phyloP scores from a whole-genome alignment of 2,113 vertebrate species.

The Planiliza haematocheilus region DNA sequence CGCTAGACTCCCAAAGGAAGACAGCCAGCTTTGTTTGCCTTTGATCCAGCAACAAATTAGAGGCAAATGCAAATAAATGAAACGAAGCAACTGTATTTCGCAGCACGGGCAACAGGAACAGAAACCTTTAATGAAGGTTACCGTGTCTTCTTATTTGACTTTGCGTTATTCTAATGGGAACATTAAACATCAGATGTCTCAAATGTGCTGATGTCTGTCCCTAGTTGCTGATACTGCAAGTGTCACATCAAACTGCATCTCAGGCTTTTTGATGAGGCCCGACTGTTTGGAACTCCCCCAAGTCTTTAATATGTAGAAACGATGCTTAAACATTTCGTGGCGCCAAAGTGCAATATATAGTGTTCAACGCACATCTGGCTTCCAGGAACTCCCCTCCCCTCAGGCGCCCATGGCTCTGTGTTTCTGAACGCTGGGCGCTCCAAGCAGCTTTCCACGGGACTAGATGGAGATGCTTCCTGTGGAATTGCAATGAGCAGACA shows the following conservation, averaged over 20 bases:
- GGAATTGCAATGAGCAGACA: conserved; percentile 55
- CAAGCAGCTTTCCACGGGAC: conserved; percentile 39
- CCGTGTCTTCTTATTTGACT: conserved; percentile 17
- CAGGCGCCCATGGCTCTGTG: conserved; percentile 35
- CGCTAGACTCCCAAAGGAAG: conserved; percentile 63
- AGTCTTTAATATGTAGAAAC: conserved; percentile 56
- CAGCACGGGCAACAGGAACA: conserved; percentile 36
- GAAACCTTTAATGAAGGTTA: conserved; percentile 8
- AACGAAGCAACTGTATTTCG: conserved; percentile 47
- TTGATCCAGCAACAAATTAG: conserved; percentile 75
- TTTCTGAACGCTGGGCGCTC: conserved; percentile 56
- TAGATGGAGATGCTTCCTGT: conserved; percentile 29
- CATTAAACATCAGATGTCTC: conserved; percentile 44
- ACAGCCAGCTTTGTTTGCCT: conserved; percentile 46
- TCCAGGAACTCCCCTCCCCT: conserved; percentile 64
- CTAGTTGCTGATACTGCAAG: conserved; percentile 44
- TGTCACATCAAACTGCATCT: conserved; percentile 44
- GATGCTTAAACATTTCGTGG: conserved; percentile 50
- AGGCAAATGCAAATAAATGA: conserved; percentile 73
- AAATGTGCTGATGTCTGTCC: conserved; percentile 49
- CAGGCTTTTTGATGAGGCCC: conserved; percentile 38
- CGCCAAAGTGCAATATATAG: conserved; percentile 57
- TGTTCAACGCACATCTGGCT: conserved; percentile 79
- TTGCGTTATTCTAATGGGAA: conserved; percentile 44
- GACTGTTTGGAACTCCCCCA: conserved; percentile 43